A percentile compares a stretch with the other conserved stretches of the same genome.
These are phyloP conservation scores for Fissipunctia ypsillon DNA, from an alignment of 2,888 invertebrate species.

Conservation along the genomic window DNA sequence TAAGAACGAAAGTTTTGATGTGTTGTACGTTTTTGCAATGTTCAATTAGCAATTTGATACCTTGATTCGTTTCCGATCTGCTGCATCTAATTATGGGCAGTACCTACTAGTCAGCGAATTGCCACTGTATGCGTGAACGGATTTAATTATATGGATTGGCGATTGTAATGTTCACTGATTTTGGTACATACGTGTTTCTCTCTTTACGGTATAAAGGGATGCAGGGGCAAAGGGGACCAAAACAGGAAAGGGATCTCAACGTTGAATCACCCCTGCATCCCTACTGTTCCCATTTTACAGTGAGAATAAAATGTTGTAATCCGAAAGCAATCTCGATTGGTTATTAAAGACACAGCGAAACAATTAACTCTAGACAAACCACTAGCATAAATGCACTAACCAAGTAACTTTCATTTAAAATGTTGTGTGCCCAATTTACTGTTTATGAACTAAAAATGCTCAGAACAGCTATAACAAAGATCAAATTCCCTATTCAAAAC, in stretches of 20 bases:
- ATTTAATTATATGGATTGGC: conserved; percentile 20
- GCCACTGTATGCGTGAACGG: neutral
- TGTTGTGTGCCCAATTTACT: neutral
- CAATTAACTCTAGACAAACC: conserved; percentile 1
- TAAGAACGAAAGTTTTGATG: conserved; percentile 82
- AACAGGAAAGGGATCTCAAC: too few relatives aligned
- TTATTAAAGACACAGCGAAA: neutral
- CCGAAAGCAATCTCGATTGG: neutral
- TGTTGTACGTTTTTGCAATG: conserved; percentile 74
- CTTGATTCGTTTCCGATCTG: conserved; percentile 69
- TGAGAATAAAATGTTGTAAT: neutral
- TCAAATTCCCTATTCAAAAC: conserved; percentile 3
- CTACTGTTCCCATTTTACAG: neutral
- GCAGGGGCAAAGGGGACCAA: neutral
- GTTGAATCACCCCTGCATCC: neutral
- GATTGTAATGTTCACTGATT: neutral
- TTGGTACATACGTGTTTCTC: neutral
- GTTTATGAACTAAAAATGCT: neutral
- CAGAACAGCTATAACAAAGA: neutral
- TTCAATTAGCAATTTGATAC: conserved; percentile 78
- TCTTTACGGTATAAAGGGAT: neutral
- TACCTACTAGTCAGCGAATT: conserved; percentile 21
- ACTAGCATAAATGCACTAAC: neutral
- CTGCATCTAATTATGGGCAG: conserved; percentile 46
- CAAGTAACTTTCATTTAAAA: conserved; percentile 8